Percentiles rank a stretch among this genome's conserved stretches.
Evolutionary conservation across 2,797 vertebrate species (phyloP).

Genomic region (Neosalanx taihuensis): DNA sequence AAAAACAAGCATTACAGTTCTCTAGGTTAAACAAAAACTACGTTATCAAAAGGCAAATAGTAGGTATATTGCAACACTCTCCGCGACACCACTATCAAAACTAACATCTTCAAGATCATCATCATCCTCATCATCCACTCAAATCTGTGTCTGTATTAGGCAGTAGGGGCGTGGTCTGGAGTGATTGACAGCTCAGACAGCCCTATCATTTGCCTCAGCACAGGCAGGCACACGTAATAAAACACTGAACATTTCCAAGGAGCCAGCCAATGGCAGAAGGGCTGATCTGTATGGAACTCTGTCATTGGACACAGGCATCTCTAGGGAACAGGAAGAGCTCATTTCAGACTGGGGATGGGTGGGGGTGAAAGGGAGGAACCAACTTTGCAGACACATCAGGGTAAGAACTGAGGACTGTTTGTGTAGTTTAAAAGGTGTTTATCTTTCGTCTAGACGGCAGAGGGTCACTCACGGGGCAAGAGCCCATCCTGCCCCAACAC

Average conservation of each 20-base stretch:
- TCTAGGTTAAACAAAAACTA: slow-evolving; percentile 70
- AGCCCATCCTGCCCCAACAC: slow-evolving; percentile 11
- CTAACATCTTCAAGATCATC: slow-evolving; percentile 22
- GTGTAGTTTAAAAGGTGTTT: slow-evolving; percentile 45
- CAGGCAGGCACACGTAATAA: slow-evolving; percentile 65
- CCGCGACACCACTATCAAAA: slow-evolving; percentile 61
- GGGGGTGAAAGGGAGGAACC: not conserved
- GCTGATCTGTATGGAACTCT: slow-evolving; percentile 45
- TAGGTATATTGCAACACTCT: slow-evolving; percentile 80
- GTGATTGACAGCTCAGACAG: slow-evolving; percentile 65
- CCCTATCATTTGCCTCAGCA: slow-evolving; percentile 56
- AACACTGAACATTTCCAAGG: slow-evolving; percentile 40
- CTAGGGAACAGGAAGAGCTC: slow-evolving; percentile 61
- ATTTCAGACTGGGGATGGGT: slow-evolving; percentile 40
- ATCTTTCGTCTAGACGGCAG: slow-evolving; percentile 63
- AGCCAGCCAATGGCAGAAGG: slow-evolving; percentile 42
- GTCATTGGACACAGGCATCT: slow-evolving; percentile 62
- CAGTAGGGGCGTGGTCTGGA: slow-evolving; percentile 48
- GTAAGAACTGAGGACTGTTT: slow-evolving; percentile 29
- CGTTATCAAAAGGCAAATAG: slow-evolving; percentile 78
- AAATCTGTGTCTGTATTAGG: slow-evolving; percentile 47
- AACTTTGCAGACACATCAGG: slow-evolving; percentile 18
- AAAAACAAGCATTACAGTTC: slow-evolving; percentile 47
- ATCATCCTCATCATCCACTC: slow-evolving; percentile 50
- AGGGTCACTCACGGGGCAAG: slow-evolving; percentile 53